Conservation (phyloP, 1,140 invertebrate species). For the Drosophila prosaltans region DNA sequence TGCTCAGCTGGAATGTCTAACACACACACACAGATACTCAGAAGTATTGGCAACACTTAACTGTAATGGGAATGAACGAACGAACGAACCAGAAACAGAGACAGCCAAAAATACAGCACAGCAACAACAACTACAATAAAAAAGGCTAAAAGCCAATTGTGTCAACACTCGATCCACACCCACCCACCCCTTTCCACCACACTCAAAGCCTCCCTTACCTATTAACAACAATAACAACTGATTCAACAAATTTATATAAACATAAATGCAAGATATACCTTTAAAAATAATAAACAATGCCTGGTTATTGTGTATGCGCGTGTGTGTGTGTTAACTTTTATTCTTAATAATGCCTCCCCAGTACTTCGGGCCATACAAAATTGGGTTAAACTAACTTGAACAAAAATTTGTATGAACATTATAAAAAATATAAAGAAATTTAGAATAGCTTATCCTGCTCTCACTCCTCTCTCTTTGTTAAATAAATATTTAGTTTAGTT, state of each 20-base stretch:
- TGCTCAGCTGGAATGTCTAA: constrained; percentile 70
- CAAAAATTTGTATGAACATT: neutral
- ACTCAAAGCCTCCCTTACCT: neutral
- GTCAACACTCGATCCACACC: constrained; percentile 58
- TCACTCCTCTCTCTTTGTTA: neutral
- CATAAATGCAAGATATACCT: constrained; percentile 4
- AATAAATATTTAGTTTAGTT: constrained; percentile 2
- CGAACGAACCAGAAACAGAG: constrained; percentile 12
- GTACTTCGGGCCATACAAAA: neutral
- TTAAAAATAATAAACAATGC: constrained; percentile 6
- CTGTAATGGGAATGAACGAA: constrained; percentile 27
- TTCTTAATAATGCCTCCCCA: neutral
- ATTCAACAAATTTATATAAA: constrained; percentile 37
- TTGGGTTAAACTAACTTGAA: constrained; percentile 3
- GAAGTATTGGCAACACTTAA: constrained; percentile 43
- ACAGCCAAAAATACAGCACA: constrained; percentile 12
- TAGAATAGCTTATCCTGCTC: neutral
- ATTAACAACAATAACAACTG: constrained; percentile 48
- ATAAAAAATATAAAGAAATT: neutral
- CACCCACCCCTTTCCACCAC: neutral
- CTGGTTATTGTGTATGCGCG: neutral
- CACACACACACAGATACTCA: constrained; percentile 33
- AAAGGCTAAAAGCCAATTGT: constrained; percentile 76
- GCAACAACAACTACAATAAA: constrained; percentile 8
- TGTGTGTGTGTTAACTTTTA: neutral